Conservation (phyloP, 1,140 invertebrate genomes). For the Hylaeus volcanicus region DNA sequence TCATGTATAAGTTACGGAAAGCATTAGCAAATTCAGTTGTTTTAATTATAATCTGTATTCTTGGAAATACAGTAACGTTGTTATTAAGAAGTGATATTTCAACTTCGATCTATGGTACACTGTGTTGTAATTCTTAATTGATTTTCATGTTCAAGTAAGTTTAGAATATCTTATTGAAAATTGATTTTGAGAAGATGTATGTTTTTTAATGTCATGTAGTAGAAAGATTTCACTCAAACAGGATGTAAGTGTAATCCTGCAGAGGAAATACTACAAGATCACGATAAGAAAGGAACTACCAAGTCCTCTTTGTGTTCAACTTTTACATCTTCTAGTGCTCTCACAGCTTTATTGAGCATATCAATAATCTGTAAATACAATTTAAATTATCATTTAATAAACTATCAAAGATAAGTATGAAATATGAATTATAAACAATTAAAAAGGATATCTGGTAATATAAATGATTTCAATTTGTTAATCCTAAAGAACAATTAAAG, state of each 20-base stretch:
- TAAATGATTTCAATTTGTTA: too few species aligned
- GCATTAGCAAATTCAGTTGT: constrained; percentile 21
- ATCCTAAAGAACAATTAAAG: too few species aligned
- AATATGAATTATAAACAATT: too few species aligned
- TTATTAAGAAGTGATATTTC: constrained; percentile 35
- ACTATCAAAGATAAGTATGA: not conserved
- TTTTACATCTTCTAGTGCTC: constrained; percentile 86
- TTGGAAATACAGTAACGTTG: constrained; percentile 11
- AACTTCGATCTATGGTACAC: constrained; percentile 51
- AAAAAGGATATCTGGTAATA: too few species aligned
- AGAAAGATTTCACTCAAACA: constrained; percentile 40
- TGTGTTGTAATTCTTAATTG: constrained; percentile 25
- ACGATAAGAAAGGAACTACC: constrained; percentile 87
- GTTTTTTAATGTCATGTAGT: constrained; percentile 8
- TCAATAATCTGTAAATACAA: constrained; percentile 82
- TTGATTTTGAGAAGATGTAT: constrained; percentile 26
- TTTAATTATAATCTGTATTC: constrained; percentile 6
- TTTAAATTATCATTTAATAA: not conserved
- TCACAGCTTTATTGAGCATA: constrained; percentile 84
- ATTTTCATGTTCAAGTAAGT: constrained; percentile 32
- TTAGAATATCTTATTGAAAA: constrained; percentile 26
- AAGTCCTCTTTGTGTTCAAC: constrained; percentile 91
- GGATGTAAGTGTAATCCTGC: constrained; percentile 35
- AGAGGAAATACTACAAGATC: constrained; percentile 61
- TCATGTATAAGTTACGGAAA: constrained; percentile 25